Evolutionary conservation across 2,888 invertebrate species (phyloP).

Genomic region (Furcula furcula): DNA sequence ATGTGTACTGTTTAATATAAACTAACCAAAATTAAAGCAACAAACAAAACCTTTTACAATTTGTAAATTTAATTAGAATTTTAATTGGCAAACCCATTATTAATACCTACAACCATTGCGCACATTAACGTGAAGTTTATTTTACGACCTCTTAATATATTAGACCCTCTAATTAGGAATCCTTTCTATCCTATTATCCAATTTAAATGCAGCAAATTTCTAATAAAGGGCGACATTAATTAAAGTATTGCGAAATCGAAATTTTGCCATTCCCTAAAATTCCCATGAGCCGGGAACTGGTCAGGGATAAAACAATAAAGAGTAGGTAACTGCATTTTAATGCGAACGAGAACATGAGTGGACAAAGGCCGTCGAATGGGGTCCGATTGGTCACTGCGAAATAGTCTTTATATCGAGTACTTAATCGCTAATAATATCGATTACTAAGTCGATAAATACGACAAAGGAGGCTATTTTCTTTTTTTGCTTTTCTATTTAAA

Average conservation of each 20-base stretch:
- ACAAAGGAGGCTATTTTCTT: too few species aligned
- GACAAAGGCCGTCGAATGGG: slow-evolving; percentile 74
- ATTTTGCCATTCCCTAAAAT: slow-evolving; percentile 49
- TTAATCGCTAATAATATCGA: too few species aligned
- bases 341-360: slow-evolving; percentile 75
- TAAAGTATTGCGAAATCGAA: slow-evolving; percentile 56
- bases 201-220: slow-evolving; percentile 63
- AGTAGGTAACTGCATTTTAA: slow-evolving; percentile 79
- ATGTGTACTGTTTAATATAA: too few species aligned
- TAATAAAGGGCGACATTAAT: slow-evolving; percentile 64
- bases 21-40: too few species aligned
- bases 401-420: slow-evolving; percentile 20
- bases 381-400: slow-evolving; percentile 66
- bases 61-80: too few species aligned
- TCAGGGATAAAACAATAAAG: slow-evolving; percentile 79
- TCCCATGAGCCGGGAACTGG: slow-evolving; percentile 71
- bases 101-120: slow-evolving; percentile 4
- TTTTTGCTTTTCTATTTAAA: too few species aligned
- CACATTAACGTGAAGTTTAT: slow-evolving; percentile 7
- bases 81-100: slow-evolving; percentile 5
- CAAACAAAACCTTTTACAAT: too few species aligned
- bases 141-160: slow-evolving; percentile 32
- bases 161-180: slow-evolving; percentile 45
- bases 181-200: slow-evolving; percentile 42
- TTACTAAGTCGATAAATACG: too few species aligned